Evolutionary conservation across 37 sponge, comb jelly and placozoan species (phyloP), one percentile per base, ranked within the genome.

Genomic region (Cladorhizidae sp.): DNA sequence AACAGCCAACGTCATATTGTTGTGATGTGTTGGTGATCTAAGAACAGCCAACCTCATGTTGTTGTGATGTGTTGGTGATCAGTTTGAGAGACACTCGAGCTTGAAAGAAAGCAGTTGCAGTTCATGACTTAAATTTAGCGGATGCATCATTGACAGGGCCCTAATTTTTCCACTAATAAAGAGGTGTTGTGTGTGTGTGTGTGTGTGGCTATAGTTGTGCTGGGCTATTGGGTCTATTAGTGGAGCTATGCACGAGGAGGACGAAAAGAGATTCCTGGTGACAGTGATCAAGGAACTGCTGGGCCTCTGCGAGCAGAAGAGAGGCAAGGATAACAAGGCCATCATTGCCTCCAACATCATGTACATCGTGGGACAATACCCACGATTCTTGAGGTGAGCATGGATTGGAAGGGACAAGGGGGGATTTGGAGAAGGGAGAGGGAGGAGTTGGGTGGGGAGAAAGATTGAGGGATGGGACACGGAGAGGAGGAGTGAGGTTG

Each of bases 211-310:
- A n/a, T 86, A 95, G 95, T 76, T 98, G 40, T 98, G 99, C 80
- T 98, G 99, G 99, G 99, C 99, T 17, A 98, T 98, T 74, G 99
- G 99, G 0, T 98, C 99, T 32, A 98, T 98, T 88, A 96, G 96
- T 90, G 99, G 99, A 26, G 96, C 99, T 15, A 96, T 96, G 93
- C 94, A 93, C 63, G 99, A 98, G 58, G 99, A 98, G 63, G 96
- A 96, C 51, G 99, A 98, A 87, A 98, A 98, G 79, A 77, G 95
- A 70, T 98, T 98, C 70, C 88, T 98, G n/a, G 99, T 98, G 33
- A 90, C 93, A 14, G 96, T 96, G 22, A 98, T 98, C 50, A 98
- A 98, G 93, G 99, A 98, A 40, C 71, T 98, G 61, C 83, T 98
- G 26, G 90, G 93, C 9, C 72, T 98, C 74, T 91, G 92, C 77